Base-by-base conservation (phyloP, 2,797 vertebrate species). In the Toxotes lorentzi region DNA sequence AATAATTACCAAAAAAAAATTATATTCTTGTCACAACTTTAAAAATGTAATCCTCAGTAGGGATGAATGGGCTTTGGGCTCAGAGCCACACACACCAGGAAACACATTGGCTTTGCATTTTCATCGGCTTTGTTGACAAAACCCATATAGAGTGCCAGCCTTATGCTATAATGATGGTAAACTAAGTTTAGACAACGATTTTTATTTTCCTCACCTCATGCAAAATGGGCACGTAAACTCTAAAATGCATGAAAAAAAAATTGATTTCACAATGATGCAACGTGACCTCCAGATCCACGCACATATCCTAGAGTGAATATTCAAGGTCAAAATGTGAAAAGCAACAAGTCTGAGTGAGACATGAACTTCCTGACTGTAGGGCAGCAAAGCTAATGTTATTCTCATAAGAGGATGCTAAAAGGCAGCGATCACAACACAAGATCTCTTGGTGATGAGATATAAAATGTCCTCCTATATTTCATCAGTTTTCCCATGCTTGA, bases 381-480 rank as follows among this genome's bases (percentile, higher is more conserved):
- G 65, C 79, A 81, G 79, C 45, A 53, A 87, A 88, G 79, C 70
- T 53, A 81, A 79, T 74, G 60, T 35, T 50, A 16, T 27, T 72
- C 53, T 73, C 62, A 65, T 78, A 73, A 83, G 66, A 60, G 41
- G 63, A 59, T 17, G 77, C 83, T 89, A 73, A 72, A 68, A 81
- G 87, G 76, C 77, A 70, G 84, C 6, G 21, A 88, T 86, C 76
- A 78, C 70, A 64, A 82, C 64, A 54, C 41, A 5, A 74, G 64
- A 85, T 88, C 80, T 84, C 75, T 63, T 68, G 69, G 81, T 86
- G 84, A 87, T 78, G 82, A 91, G 85, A 87, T 86, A 81, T 79
- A 89, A 91, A 90, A 89, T 81, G 86, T 81, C 89, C 80, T 84
- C 61, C 11, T 67, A 73, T 84, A 89, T 91, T 85, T 86, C 82